phyloP scores from a whole-genome alignment of 2,113 vertebrate genomes.

The Notiomystis cincta region DNA sequence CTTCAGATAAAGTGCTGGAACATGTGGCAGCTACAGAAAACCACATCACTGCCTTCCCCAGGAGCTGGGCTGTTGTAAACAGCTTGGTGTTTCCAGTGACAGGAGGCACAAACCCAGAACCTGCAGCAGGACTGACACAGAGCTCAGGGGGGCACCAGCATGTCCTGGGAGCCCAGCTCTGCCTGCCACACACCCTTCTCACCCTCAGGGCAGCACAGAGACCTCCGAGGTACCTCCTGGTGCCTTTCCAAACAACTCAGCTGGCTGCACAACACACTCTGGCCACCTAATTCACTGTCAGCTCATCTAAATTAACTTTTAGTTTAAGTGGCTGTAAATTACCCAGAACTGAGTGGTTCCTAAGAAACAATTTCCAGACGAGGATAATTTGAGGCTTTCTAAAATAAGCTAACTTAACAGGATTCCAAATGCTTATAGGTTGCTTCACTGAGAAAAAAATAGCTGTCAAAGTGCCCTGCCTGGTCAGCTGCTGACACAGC shows the following conservation, averaged over 20 bases:
- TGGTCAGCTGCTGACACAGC: neutral
- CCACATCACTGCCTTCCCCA: neutral
- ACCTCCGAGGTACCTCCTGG: neutral
- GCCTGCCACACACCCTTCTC: neutral
- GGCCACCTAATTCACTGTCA: neutral
- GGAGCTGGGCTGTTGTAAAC: neutral
- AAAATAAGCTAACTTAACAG: conserved; percentile 26
- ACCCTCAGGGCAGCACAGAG: neutral
- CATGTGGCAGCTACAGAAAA: neutral
- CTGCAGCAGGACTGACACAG: neutral
- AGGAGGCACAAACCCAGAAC: neutral
- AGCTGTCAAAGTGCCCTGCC: conserved; percentile 10
- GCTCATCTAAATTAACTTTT: neutral
- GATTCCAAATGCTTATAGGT: neutral
- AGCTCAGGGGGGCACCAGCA: neutral
- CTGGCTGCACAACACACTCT: neutral
- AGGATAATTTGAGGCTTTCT: conserved; percentile 8
- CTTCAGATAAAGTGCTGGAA: neutral
- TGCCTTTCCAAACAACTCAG: neutral
- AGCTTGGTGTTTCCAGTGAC: neutral
- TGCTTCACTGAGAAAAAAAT: neutral
- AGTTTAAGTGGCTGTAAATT: neutral
- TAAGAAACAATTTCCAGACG: neutral
- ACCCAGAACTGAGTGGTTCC: neutral
- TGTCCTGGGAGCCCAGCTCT: neutral